phyloP scores from a whole-genome alignment of 2,797 vertebrate genomes.

The Neomorphus geoffroyi region DNA sequence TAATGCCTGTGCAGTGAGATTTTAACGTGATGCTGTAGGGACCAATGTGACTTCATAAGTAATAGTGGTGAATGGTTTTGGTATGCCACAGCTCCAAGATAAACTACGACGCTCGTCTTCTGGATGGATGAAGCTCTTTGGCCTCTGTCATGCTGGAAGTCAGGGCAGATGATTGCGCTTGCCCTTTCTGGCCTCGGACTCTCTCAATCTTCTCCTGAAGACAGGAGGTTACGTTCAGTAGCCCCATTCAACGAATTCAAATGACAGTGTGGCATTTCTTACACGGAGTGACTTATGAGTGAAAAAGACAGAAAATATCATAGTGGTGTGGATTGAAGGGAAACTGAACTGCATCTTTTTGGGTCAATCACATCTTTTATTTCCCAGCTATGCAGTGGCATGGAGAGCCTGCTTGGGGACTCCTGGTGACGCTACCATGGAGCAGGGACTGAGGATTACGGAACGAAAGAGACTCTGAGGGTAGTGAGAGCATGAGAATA shows the following conservation, averaged over 20 bases:
- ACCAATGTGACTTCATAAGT: not conserved
- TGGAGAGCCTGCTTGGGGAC: not conserved
- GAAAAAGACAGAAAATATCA: not conserved
- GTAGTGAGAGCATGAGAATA: not conserved
- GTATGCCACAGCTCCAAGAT: not conserved
- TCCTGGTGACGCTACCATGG: not conserved
- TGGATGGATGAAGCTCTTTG: not conserved
- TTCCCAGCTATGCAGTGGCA: not conserved
- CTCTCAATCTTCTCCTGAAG: not conserved
- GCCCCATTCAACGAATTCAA: not conserved
- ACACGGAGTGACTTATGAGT: not conserved
- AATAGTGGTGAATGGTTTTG: not conserved
- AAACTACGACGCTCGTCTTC: not conserved
- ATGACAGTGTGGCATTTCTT: not conserved
- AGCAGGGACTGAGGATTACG: fast-evolving
- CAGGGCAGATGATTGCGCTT: not conserved
- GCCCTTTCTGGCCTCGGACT: not conserved
- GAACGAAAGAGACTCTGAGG: not conserved
- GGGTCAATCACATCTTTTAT: not conserved
- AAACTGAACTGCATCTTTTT: not conserved
- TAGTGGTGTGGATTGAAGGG: not conserved
- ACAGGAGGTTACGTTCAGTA: not conserved
- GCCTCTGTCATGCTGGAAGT: not conserved
- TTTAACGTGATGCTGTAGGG: not conserved
- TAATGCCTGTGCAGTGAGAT: not conserved